Evolutionary conservation across 2,888 invertebrate species (phyloP).

Genomic region (Erebia ligea): DNA sequence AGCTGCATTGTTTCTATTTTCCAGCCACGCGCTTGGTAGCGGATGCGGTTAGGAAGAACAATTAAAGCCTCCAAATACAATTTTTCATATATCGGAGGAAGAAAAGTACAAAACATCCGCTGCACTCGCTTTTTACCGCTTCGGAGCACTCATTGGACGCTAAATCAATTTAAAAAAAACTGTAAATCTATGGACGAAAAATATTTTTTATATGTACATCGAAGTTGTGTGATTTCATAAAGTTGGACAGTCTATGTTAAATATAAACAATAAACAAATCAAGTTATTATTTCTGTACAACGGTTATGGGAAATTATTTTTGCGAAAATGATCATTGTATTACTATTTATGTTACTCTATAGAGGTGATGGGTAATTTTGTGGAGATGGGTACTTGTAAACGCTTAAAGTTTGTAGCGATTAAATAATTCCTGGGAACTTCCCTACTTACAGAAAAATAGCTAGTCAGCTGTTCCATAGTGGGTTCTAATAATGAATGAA

Average conservation of each 20-base stretch:
- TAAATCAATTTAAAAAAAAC: conserved; percentile 33
- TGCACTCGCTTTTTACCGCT: conserved; percentile 49
- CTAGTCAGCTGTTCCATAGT: not conserved
- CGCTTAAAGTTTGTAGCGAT: too few relatives aligned
- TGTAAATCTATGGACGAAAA: conserved; percentile 27
- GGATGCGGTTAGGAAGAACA: conserved; percentile 65
- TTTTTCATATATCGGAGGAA: conserved; percentile 44
- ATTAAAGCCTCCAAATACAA: conserved; percentile 51
- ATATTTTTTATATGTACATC: conserved; percentile 38
- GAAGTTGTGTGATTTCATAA: conserved; percentile 25
- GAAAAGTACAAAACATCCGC: conserved; percentile 54
- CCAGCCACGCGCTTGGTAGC: conserved; percentile 69
- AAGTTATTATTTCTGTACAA: not conserved
- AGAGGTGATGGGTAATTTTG: conserved; percentile 5
- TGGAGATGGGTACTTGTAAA: not conserved
- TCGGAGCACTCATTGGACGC: conserved; percentile 41
- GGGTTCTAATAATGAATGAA: not conserved
- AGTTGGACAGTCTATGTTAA: conserved; percentile 20
- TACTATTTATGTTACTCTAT: conserved; percentile 26
- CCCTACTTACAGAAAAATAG: not conserved
- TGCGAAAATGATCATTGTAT: conserved; percentile 34
- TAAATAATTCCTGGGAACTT: not conserved
- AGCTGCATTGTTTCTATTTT: conserved; percentile 48
- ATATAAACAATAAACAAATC: not conserved
- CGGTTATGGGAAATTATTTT: conserved; percentile 23